Conservation (phyloP, 2,888 invertebrate genomes). For the Tachina lurida region DNA sequence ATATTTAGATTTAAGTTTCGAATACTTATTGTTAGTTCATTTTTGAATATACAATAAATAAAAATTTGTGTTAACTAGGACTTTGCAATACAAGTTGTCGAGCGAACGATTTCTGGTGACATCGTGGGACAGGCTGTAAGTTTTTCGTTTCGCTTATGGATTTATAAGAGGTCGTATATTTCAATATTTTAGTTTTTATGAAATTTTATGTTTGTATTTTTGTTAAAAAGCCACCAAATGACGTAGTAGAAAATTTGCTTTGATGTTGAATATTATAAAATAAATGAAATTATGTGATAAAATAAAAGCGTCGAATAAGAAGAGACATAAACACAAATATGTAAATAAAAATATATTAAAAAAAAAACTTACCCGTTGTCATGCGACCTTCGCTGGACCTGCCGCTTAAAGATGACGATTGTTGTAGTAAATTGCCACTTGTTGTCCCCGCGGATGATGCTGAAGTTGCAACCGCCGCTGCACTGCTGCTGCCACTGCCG, state of each 20-base stretch:
- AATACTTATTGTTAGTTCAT: too few species aligned
- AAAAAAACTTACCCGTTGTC: conserved; percentile 75
- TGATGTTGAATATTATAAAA: conserved; percentile 12
- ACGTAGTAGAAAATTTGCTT: conserved; percentile 49
- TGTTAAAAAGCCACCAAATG: conserved; percentile 24
- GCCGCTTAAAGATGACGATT: conserved; percentile 62
- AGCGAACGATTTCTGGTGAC: too few species aligned
- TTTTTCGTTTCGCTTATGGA: too few species aligned
- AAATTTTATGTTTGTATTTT: background rate
- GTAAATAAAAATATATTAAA: conserved; percentile 15
- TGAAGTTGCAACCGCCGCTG: conserved; percentile 53
- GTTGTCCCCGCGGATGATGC: conserved; percentile 59
- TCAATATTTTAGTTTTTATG: background rate
- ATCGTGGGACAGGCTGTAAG: too few species aligned
- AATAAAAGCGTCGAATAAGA: conserved; percentile 10
- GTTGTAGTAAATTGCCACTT: conserved; percentile 60
- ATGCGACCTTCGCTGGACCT: conserved; percentile 76
- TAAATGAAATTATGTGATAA: conserved; percentile 21
- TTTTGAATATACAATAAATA: too few species aligned
- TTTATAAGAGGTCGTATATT: background rate
- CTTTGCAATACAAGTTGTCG: too few species aligned
- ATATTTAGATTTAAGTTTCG: too few species aligned
- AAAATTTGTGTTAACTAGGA: too few species aligned
- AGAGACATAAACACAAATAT: conserved; percentile 17
- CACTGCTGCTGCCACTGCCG: conserved; percentile 9